A percentile compares a stretch with the other conserved stretches of the same genome.
Evolutionary conservation across 2,888 invertebrate species (phyloP).

Genomic region (Drosophila stalkeri): DNA sequence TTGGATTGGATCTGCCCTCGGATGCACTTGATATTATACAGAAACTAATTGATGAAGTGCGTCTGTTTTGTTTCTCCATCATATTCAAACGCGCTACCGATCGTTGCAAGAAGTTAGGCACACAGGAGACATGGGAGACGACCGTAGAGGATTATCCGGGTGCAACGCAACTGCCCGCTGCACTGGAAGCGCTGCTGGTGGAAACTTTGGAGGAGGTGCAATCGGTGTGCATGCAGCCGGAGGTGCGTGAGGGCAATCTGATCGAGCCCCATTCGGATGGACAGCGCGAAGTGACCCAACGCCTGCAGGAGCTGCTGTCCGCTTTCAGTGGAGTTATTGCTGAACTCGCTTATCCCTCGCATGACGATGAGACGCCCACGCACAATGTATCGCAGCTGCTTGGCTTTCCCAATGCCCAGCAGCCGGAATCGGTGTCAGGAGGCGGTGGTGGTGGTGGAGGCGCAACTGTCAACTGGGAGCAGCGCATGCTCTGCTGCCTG

Average conservation of each 20-base stretch:
- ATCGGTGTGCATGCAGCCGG: constrained; percentile 90
- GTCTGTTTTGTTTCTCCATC: constrained; percentile 93
- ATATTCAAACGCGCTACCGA: constrained; percentile 94
- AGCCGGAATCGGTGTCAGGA: constrained; percentile 73
- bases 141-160: constrained; percentile 94
- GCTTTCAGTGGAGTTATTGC: constrained; percentile 90
- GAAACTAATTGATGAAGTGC: constrained; percentile 93
- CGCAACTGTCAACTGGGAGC: constrained; percentile 89
- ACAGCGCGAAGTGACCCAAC: constrained; percentile 84
- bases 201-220: constrained; percentile 90
- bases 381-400: constrained; percentile 88
- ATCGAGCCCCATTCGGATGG: constrained; percentile 85
- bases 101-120: constrained; percentile 89
- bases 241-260: constrained; percentile 86
- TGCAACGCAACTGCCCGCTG: constrained; percentile 91
- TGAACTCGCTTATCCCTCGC: constrained; percentile 89
- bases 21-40: constrained; percentile 95
- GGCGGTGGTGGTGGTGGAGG: constrained; percentile 68
- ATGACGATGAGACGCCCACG: constrained; percentile 87
- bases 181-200: constrained; percentile 90
- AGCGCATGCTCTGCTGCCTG: constrained; percentile 92
- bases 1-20: constrained; percentile 93
- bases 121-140: constrained; percentile 94
- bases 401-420: constrained; percentile 87
- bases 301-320: constrained; percentile 87